Base-by-base conservation (phyloP, 2,888 invertebrate species). In the Apoda limacodes region DNA sequence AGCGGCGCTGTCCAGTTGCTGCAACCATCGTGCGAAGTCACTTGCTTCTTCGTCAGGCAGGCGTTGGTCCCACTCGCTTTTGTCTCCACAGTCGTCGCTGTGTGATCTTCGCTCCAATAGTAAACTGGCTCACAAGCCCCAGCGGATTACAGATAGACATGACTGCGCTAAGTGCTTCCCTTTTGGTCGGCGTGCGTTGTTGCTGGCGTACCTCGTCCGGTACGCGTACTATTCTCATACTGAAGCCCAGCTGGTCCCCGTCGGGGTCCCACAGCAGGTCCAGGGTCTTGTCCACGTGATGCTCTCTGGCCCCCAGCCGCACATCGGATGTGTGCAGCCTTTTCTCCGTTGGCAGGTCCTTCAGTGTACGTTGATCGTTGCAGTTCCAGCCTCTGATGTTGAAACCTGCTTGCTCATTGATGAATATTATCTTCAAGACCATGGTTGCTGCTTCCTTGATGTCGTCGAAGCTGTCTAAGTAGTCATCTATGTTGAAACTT, bases 101-200 rank as follows among this genome's bases (percentile, higher is more conserved):
- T 3, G 41, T 19, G 3, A 43, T 33, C 31, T 42, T 42, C 2
- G 26, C 30, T n/a, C 17, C 34, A 12, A 45, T 29, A 5, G 40
- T 37, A 5, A 37, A 26, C 3, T 44, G 44, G 5, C 25, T n/a
- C 1, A 34, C 27, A 14, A 37, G 32, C 7, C 42, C 43, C 19
- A 34, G 32, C 5, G 42, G 24, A 26, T 47, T 45, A 19, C 42
- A 43, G 1, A 46, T 25, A 1, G 39, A 34, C 32, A 39, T 40
- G 1, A 42, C 15, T 1, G 33, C 9, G 2, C 24, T 14, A 10
- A 43, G 23, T 6, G 39, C 17, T 9, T 34, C 31, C 13, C 42
- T 13, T 19, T 45, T 45, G 0, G 40, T 45, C 2, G 39, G 36
- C 20, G 7, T 15, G 22, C 28, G n/a, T n/a, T 24, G n/a, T 9